These are phyloP conservation scores for Steinernema carpocapsae DNA, from an alignment of 2,888 invertebrate genomes.

Conservation along the genomic window DNA sequence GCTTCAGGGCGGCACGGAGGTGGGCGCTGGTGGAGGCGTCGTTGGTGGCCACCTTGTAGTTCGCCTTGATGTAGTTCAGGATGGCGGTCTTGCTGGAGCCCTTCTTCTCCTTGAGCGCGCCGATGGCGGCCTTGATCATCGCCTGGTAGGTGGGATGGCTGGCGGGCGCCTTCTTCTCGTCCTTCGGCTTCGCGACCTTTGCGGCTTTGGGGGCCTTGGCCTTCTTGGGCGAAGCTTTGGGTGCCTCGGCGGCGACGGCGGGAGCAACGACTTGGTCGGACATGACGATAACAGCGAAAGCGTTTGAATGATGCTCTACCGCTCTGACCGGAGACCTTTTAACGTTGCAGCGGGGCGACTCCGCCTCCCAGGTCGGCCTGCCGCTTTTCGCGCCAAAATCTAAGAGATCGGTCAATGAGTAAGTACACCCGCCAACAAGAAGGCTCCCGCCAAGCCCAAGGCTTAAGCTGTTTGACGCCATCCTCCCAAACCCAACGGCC, in stretches of 20 bases:
- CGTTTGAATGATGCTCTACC: constrained; percentile 22
- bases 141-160: constrained; percentile 29
- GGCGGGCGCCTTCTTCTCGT: constrained; percentile 31
- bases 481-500: constrained; percentile 52
- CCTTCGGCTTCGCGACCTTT: constrained; percentile 37
- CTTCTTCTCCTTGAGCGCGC: constrained; percentile 46
- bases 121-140: constrained; percentile 36
- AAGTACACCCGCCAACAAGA: constrained; percentile 33
- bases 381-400: constrained; percentile 26
- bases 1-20: constrained; percentile 70
- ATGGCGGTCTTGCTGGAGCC: constrained; percentile 51
- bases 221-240: constrained; percentile 44
- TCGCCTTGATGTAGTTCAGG: constrained; percentile 47
- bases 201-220: constrained; percentile 42
- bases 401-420: not conserved
- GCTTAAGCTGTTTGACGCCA: constrained; percentile 73
- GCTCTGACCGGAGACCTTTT: not conserved
- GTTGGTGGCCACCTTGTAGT: constrained; percentile 38
- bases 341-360: not conserved
- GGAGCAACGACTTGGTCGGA: constrained; percentile 1
- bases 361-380: constrained; percentile 21
- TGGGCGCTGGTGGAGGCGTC: constrained; percentile 67
- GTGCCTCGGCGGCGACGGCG: constrained; percentile 28
- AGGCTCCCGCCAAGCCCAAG: constrained; percentile 63
- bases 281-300: constrained; percentile 15